Base-by-base conservation (phyloP, 1,140 invertebrate genomes). In the Adoxophyes honmai region DNA sequence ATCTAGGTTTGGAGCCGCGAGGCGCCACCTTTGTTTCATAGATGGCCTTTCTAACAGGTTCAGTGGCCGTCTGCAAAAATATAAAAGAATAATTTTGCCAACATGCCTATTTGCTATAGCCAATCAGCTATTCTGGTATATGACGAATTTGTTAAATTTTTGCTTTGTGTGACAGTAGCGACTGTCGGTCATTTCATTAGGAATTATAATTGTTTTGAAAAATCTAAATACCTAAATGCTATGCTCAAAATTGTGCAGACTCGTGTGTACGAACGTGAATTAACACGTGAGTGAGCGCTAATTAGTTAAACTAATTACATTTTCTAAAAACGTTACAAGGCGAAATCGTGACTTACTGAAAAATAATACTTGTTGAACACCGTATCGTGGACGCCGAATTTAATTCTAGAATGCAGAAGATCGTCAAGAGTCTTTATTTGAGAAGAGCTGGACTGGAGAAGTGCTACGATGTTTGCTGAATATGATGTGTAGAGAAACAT, bases 341-440 rank as follows among this genome's bases (percentile, higher is more conserved):
- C n/a, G n/a, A n/a, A n/a, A n/a, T n/a, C n/a, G n/a, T n/a, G 52
- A 65, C 54, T 86, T 79, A 93, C 93, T 69, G 90, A 79, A 68
- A 93, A 93, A 64, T 92, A 94, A 75, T 93, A 89, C 65, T 88
- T 89, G 68, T 92, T 93, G 68, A 91, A 93, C 16, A 92, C 89
- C 35, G 88, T 91, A 63, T 94, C 92, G 58, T 92, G 90, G 0
- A 90, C 91, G 0, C 90, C 92, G 21, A 93, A 76, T 59, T 90
- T 90, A 2, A 93, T 78, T 15, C 91, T 90, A 6, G 92, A 92
- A 55, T 91, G 78, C 4, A 93, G 72, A 3, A 94, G 78, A 60
- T 93, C 91, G 15, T 90, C 75, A 3, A 92, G 55, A 0, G 88
- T 92, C 59, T 89, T 88, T 11, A 94, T 93, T 44, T 90, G 90